These are phyloP conservation scores for Carassius carassius DNA, from an alignment of 2,113 vertebrate species.

Conservation along the genomic window DNA sequence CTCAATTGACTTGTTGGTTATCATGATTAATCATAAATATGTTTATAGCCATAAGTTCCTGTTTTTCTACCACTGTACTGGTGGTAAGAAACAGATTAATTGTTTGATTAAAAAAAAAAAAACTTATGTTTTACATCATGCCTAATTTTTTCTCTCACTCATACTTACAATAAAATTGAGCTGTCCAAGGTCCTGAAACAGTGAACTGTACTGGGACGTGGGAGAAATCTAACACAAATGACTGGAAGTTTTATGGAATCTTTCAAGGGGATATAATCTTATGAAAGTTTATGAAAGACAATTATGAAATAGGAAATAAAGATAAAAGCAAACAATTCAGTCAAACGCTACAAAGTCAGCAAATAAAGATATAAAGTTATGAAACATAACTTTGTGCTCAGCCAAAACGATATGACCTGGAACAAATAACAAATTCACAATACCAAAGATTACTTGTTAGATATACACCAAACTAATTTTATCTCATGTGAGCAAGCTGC, in stretches of 20 bases:
- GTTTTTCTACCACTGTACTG: not conserved
- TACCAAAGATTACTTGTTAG: too few relatives aligned
- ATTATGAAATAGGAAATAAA: too few relatives aligned
- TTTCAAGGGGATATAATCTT: not conserved
- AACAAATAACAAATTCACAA: too few relatives aligned
- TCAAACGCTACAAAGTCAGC: too few relatives aligned
- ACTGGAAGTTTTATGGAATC: not conserved
- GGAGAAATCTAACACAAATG: not conserved
- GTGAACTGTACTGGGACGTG: not conserved
- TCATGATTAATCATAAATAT: not conserved
- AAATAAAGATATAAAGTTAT: too few relatives aligned
- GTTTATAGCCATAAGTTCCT: not conserved
- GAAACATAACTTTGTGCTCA: too few relatives aligned
- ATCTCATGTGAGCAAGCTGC: too few relatives aligned
- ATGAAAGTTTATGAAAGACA: too few relatives aligned
- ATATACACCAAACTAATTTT: too few relatives aligned
- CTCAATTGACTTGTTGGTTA: not conserved
- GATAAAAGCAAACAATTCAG: too few relatives aligned
- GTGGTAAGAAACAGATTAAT: not conserved
- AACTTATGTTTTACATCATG: too few relatives aligned
- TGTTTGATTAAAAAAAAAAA: not conserved
- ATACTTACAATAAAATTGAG: not conserved
- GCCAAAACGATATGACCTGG: too few relatives aligned
- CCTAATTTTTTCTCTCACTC: not conserved
- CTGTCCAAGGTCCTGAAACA: slow-evolving; percentile 40